A percentile compares a stretch with the other conserved stretches of the same genome.
Conservation (phyloP, 2,888 invertebrate species). For the Callosobruchus maculatus region DNA sequence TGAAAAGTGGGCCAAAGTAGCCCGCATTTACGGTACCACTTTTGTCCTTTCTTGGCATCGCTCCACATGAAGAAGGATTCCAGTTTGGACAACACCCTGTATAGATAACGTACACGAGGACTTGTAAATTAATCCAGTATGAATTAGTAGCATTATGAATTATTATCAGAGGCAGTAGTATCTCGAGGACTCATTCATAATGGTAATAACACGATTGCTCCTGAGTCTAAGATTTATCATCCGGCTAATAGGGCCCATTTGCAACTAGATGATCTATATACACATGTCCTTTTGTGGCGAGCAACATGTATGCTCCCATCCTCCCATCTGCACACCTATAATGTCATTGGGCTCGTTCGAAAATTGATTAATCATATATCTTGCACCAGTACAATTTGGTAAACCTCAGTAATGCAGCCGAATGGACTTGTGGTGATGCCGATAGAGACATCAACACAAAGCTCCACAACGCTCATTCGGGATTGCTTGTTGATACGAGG, state of each 20-base stretch:
- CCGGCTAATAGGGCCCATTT: neutral
- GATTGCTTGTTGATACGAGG: too few relatives aligned
- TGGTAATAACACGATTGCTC: neutral
- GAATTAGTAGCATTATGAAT: neutral
- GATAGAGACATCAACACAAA: neutral
- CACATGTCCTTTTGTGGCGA: neutral
- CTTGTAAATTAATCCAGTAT: neutral
- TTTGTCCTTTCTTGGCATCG: too few relatives aligned
- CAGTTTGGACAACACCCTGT: too few relatives aligned
- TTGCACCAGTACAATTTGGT: neutral
- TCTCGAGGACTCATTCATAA: neutral
- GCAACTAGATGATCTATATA: neutral
- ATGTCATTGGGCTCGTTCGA: neutral
- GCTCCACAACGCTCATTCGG: too few relatives aligned
- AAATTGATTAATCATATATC: neutral
- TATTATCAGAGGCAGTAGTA: neutral
- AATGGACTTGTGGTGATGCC: neutral
- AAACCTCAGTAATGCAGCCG: neutral
- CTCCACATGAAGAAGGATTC: too few relatives aligned
- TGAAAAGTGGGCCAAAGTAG: too few relatives aligned
- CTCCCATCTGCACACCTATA: neutral
- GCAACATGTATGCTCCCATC: neutral
- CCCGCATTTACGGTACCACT: too few relatives aligned
- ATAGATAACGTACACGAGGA: too few relatives aligned
- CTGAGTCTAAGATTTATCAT: neutral